These are phyloP conservation scores for Telenomus remus DNA, from an alignment of 1,140 invertebrate genomes.

Conservation along the genomic window DNA sequence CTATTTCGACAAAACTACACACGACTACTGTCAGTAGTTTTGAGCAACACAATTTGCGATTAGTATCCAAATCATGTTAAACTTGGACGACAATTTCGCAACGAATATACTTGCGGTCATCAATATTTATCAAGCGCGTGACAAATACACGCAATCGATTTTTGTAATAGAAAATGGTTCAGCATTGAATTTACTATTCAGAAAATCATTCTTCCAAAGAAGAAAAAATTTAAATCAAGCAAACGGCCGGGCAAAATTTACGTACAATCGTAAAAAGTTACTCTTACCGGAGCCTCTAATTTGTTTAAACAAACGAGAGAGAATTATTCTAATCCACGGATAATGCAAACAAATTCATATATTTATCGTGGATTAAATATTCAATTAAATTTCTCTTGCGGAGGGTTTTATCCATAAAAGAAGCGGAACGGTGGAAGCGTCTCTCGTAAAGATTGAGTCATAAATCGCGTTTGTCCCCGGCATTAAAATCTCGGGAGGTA, in stretches of 20 bases:
- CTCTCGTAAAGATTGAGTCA: slow-evolving; percentile 12
- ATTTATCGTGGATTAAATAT: too few relatives aligned
- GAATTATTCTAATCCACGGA: background rate
- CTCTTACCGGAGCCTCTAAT: too few relatives aligned
- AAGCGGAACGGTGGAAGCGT: background rate
- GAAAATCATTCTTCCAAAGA: too few relatives aligned
- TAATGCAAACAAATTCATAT: too few relatives aligned
- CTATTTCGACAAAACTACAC: too few relatives aligned
- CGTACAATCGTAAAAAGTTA: too few relatives aligned
- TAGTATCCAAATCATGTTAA: slow-evolving; percentile 25
- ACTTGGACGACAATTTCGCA: slow-evolving; percentile 16
- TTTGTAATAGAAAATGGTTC: slow-evolving; percentile 6
- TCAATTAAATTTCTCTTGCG: background rate
- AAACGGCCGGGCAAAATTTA: too few relatives aligned
- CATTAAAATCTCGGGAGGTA: slow-evolving; percentile 36
- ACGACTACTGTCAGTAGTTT: too few relatives aligned
- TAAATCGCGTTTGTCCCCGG: slow-evolving; percentile 12
- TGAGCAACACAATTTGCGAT: background rate
- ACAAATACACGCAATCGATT: slow-evolving; percentile 16
- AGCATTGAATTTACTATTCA: slow-evolving; percentile 1
- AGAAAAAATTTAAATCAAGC: too few relatives aligned
- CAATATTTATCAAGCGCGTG: slow-evolving; percentile 30
- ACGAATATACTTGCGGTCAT: slow-evolving; percentile 33
- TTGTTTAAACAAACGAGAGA: too few relatives aligned
- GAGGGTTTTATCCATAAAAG: background rate